A percentile compares a stretch with the other conserved stretches of the same genome.
Evolutionary conservation across 1,140 invertebrate genomes (phyloP).

Genomic region (Conopomorpha cramerella): DNA sequence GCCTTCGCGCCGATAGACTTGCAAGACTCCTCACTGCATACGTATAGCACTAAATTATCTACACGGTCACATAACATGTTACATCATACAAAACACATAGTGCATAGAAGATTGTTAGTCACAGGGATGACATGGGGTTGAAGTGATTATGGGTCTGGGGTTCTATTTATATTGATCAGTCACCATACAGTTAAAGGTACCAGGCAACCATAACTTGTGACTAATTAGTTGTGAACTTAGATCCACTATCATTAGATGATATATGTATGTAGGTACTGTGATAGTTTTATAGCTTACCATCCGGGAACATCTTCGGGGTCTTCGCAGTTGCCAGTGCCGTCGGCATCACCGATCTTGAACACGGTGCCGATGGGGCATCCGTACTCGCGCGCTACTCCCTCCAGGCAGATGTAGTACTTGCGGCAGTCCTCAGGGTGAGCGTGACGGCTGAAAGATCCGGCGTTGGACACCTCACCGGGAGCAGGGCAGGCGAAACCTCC

Average conservation of each 20-base stretch:
- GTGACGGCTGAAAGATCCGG: conserved; percentile 91
- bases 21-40: conserved; percentile 21
- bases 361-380: conserved; percentile 94
- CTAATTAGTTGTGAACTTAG: no score
- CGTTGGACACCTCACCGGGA: conserved; percentile 75
- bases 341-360: conserved; percentile 89
- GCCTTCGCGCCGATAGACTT: conserved; percentile 11
- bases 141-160: conserved; percentile 19
- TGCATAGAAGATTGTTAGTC: conserved; percentile 50
- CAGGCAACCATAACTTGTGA: no score
- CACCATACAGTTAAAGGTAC: conserved; percentile 28
- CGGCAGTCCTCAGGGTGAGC: conserved; percentile 94
- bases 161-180: conserved; percentile 21
- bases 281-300: no score
- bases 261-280: no score
- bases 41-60: conserved; percentile 11
- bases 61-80: no score
- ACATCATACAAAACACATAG: no score
- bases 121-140: conserved; percentile 33
- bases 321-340: conserved; percentile 89
- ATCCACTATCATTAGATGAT: no score
- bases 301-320: conserved; percentile 92
- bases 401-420: conserved; percentile 93
- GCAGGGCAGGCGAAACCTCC: conserved; percentile 88
- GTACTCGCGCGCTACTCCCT: conserved; percentile 88